Evolutionary conservation across 2,888 invertebrate genomes (phyloP).

Genomic region (Campoletis raptor): DNA sequence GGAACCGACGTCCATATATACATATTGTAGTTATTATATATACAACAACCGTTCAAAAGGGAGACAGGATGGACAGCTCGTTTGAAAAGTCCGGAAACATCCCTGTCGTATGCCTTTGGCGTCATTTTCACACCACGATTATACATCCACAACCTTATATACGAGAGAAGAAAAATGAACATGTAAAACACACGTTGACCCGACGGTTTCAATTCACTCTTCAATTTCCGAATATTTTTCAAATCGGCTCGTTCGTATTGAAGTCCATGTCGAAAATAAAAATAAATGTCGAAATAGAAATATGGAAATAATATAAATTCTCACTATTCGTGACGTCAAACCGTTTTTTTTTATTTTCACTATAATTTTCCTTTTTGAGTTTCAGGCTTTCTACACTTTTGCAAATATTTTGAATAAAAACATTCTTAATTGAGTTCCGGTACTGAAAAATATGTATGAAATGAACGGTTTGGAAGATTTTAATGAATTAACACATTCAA

Average conservation of each 20-base stretch:
- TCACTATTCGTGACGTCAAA: neutral
- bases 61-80: conserved; percentile 52
- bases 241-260: neutral
- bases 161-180: neutral
- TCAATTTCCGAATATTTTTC: neutral
- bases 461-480: neutral
- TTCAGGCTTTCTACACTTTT: neutral
- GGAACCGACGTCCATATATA: conserved; percentile 14
- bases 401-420: neutral
- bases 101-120: conserved; percentile 22
- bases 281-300: too few species aligned
- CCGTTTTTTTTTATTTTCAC: neutral
- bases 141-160: neutral
- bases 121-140: conserved; percentile 43
- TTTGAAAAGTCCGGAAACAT: conserved; percentile 35
- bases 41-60: conserved; percentile 39
- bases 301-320: neutral
- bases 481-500: neutral
- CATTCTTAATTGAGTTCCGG: neutral
- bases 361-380: neutral
- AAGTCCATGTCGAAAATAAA: neutral
- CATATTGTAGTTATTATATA: neutral
- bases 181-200: neutral
- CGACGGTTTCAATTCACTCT: neutral
- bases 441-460: neutral